These are phyloP conservation scores for Sebastes fasciatus DNA, from an alignment of 2,113 vertebrate genomes.

Conservation along the genomic window DNA sequence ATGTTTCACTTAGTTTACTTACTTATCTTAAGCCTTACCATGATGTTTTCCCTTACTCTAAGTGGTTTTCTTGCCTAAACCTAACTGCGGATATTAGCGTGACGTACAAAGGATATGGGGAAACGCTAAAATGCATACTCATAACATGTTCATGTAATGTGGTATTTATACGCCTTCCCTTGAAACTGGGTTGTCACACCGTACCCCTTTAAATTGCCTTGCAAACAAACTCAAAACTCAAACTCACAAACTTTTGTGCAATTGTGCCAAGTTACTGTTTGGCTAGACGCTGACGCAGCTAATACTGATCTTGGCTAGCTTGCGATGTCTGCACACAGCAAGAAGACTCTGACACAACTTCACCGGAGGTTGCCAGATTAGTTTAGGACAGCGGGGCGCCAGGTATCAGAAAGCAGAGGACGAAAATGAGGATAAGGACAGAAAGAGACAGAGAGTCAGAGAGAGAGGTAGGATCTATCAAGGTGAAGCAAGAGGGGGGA, in stretches of 20 bases:
- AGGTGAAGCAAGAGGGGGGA: constrained; percentile 23
- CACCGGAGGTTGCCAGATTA: constrained; percentile 50
- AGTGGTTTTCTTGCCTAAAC: too few species aligned
- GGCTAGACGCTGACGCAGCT: constrained; percentile 46
- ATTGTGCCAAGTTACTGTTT: constrained; percentile 15
- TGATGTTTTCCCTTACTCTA: too few species aligned
- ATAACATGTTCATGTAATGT: too few species aligned
- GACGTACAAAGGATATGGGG: too few species aligned
- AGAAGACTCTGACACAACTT: constrained; percentile 25
- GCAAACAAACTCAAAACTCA: constrained; percentile 16
- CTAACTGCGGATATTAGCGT: too few species aligned
- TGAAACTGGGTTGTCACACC: neutral
- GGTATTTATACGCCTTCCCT: too few species aligned
- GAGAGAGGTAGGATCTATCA: constrained; percentile 22
- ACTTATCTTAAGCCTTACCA: too few species aligned
- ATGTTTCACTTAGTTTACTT: too few species aligned
- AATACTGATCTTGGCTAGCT: constrained; percentile 28
- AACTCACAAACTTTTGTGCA: constrained; percentile 31
- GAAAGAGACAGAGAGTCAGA: constrained; percentile 19
- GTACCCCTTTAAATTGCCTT: neutral
- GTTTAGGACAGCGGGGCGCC: constrained; percentile 56
- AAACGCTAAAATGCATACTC: too few species aligned
- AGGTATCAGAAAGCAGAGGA: constrained; percentile 51
- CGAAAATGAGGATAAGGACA: constrained; percentile 18
- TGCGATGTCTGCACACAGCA: neutral